Evolutionary conservation across 53 echinoderm and acorn worm species (phyloP).

Genomic region (Crossaster papposus): DNA sequence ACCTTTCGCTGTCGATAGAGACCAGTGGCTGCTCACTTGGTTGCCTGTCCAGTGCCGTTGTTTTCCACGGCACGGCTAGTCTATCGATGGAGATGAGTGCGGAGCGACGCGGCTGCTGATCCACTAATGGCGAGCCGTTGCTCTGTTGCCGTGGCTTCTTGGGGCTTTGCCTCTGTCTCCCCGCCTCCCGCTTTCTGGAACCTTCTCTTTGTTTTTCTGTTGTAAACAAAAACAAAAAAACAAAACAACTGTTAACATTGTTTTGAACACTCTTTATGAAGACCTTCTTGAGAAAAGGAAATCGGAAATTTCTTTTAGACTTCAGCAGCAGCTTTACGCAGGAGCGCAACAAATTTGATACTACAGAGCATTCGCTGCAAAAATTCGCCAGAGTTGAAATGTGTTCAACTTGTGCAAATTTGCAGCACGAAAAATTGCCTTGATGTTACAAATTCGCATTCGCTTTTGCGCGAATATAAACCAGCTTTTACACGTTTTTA

Average conservation of each 20-base stretch:
- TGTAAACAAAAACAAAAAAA: not conserved
- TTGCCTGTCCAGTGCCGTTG: slow-evolving; percentile 81
- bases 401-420: too few relatives aligned
- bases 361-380: too few relatives aligned
- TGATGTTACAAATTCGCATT: too few relatives aligned
- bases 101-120: slow-evolving; percentile 81
- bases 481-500: too few relatives aligned
- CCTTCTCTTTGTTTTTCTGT: slow-evolving; percentile 97
- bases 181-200: slow-evolving; percentile 73
- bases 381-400: too few relatives aligned
- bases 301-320: too few relatives aligned
- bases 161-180: slow-evolving; percentile 49
- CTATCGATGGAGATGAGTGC: slow-evolving; percentile 86
- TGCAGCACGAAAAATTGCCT: too few relatives aligned
- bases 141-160: slow-evolving; percentile 58
- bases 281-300: not conserved
- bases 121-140: slow-evolving; percentile 57
- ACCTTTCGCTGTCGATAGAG: slow-evolving; percentile 98
- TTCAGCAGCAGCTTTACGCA: too few relatives aligned
- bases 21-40: slow-evolving; percentile 95
- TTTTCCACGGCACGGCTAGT: slow-evolving; percentile 96
- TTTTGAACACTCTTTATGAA: not conserved
- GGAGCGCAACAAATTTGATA: too few relatives aligned
- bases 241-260: not conserved
- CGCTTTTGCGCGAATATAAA: too few relatives aligned